Evolutionary conservation across 2,113 vertebrate species (phyloP).

Genomic region (Struthidea cinerea): DNA sequence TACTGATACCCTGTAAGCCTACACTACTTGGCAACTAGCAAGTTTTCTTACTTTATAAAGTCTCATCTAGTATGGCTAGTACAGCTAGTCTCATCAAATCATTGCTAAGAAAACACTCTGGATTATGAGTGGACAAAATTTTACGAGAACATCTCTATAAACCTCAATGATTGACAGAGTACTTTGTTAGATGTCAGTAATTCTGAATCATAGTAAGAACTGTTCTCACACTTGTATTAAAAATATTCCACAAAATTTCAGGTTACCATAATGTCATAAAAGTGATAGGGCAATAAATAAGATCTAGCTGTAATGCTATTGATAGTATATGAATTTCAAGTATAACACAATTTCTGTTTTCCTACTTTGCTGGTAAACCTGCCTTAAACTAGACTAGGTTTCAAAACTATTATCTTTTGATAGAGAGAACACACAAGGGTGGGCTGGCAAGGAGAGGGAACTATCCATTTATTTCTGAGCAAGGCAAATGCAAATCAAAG

Average conservation of each 20-base stretch:
- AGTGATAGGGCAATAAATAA: neutral
- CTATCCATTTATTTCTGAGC: neutral
- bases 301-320: neutral
- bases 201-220: neutral
- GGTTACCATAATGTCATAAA: neutral
- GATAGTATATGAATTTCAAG: neutral
- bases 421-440: neutral
- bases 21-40: conserved; percentile 51
- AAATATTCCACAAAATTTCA: neutral
- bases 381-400: neutral
- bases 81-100: no score
- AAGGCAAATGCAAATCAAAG: neutral
- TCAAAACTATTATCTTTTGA: neutral
- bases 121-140: neutral
- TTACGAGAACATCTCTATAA: neutral
- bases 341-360: neutral
- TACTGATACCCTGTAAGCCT: conserved; percentile 52
- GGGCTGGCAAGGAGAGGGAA: neutral
- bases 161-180: neutral
- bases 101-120: conserved; percentile 11
- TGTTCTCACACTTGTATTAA: neutral
- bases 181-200: neutral
- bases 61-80: conserved; percentile 16
- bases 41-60: conserved; percentile 39
- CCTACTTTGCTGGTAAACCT: neutral